Evolutionary conservation across 2,797 vertebrate genomes (phyloP), one percentile per base, ranked within the genome.

Genomic region (Sebastes hubbsi): DNA sequence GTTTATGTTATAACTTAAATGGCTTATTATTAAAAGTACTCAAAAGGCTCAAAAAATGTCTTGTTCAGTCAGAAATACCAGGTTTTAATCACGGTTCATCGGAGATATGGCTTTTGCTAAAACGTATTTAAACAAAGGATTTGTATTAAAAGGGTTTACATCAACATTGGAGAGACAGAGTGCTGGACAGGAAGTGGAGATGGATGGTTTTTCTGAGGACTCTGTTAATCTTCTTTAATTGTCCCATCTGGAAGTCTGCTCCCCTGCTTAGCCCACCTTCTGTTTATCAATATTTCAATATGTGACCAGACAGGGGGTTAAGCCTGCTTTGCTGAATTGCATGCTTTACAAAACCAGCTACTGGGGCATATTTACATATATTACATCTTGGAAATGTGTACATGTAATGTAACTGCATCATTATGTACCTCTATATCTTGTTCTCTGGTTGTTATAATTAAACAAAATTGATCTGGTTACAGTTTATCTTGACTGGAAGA

Each of bases 171-270:
- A 46, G 63, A 32, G 46, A 67, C 18, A 29, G n/a, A 59, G 12
- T 16, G 58, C 20, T 30, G 11, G 38, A 79, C 55, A 83, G 91
- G 89, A 92, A 87, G 89, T 85, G 64, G 30, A 87, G 69, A 79
- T 87, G 80, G 38, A 70, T 68, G 54, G 8, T 73, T 89, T 87
- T 81, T 71, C 60, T 73, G 66, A 83, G 38, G 63, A 72, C 20
- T n/a, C 24, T 66, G 67, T 86, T 85, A 72, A 88, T 91, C 36
- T 66, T 71, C 69, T 82, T 85, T 90, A 88, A 93, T 91, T 89
- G 76, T 83, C 38, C 77, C 59, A 83, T 87, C 78, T 88, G 83
- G 72, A 91, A 86, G 80, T 91, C 61, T 85, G 80, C 73, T 88
- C 75, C 75, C 56, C 58, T 80, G 88, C 77, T 72, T 64, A 79